phyloP scores from a whole-genome alignment of 2,797 vertebrate species.

The Pseudocheirus occidentalis region DNA sequence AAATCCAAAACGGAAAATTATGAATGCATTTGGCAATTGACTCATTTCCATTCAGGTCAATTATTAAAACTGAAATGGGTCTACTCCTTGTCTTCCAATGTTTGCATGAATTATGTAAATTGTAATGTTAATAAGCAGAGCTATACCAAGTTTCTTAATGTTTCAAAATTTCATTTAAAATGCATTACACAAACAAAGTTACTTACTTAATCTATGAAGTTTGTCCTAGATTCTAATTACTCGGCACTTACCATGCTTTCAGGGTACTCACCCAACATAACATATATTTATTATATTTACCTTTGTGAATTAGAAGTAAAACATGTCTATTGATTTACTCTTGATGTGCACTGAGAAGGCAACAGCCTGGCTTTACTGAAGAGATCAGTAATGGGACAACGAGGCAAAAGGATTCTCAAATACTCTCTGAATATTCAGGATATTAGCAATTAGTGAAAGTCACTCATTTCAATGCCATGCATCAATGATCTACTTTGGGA shows the following conservation, averaged over 20 bases:
- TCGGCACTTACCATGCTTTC: not conserved
- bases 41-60: not conserved
- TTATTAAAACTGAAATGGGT: not conserved
- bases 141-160: not conserved
- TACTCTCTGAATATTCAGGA: not conserved
- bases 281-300: not conserved
- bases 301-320: not conserved
- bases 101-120: not conserved
- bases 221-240: slow-evolving; percentile 8
- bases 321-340: not conserved
- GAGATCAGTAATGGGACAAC: not conserved
- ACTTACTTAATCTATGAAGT: not conserved
- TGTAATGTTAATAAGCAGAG: not conserved
- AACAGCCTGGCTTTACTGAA: not conserved
- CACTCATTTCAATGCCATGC: not conserved
- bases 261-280: not conserved
- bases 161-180: not conserved
- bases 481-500: not conserved
- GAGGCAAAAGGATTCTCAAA: not conserved
- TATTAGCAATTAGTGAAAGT: not conserved
- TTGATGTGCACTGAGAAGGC: not conserved
- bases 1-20: slow-evolving; percentile 31
- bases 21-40: not conserved
- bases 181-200: not conserved
- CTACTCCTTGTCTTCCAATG: not conserved